These are phyloP conservation scores for Penaeus japonicus DNA, from an alignment of 1,140 invertebrate genomes.

Conservation along the genomic window DNA sequence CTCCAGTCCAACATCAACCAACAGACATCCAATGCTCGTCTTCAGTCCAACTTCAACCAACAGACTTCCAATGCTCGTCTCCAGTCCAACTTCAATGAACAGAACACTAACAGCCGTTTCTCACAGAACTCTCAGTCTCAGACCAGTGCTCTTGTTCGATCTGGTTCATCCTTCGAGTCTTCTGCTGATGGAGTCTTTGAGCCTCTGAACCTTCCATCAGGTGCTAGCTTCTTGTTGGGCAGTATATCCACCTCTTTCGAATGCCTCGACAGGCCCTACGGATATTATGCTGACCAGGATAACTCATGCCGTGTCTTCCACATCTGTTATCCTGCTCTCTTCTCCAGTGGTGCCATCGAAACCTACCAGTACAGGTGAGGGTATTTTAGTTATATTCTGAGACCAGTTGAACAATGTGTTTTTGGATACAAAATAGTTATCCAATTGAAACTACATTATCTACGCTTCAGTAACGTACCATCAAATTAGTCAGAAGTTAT, in stretches of 20 bases:
- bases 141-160: not conserved
- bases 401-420: no score
- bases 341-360: not conserved
- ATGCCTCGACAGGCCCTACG: conserved; percentile 78
- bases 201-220: conserved; percentile 9
- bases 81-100: no score
- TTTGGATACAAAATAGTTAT: no score
- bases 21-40: no score
- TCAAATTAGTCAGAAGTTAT: no score
- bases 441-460: no score
- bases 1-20: no score
- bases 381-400: no score
- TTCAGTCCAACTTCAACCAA: no score
- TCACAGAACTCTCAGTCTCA: not conserved
- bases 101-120: not conserved
- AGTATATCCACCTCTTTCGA: conserved; percentile 70
- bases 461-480: no score
- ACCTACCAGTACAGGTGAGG: not conserved
- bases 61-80: no score
- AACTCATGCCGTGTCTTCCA: conserved; percentile 89
- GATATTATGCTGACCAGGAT: conserved; percentile 85
- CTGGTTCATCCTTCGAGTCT: not conserved
- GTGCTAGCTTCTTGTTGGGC: not conserved
- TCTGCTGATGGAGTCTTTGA: not conserved
- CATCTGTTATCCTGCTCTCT: conserved; percentile 73